phyloP scores from a whole-genome alignment of 30 jellyfish, hydroid and myxozoan species.

The Aurelia aurita region DNA sequence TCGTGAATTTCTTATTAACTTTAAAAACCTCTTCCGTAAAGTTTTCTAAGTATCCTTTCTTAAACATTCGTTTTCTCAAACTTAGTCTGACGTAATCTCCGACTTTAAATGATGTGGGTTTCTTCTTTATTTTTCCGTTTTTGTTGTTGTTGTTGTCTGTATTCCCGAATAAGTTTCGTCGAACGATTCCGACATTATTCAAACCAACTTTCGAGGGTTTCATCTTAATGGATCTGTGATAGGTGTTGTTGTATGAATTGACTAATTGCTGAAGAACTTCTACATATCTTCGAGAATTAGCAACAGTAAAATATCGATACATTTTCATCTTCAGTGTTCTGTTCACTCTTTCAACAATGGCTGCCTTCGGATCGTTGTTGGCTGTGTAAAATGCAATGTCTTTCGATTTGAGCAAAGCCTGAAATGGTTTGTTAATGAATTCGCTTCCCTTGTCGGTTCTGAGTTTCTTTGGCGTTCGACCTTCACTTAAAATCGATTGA shows the following conservation, averaged over 20 bases:
- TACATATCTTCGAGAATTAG: neutral
- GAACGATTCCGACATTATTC: slow-evolving; percentile 7
- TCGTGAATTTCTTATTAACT: slow-evolving; percentile 1
- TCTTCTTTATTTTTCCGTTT: neutral
- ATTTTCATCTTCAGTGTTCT: slow-evolving; percentile 45
- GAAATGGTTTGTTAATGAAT: slow-evolving; percentile 17
- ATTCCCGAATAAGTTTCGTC: slow-evolving; percentile 25
- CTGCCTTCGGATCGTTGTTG: slow-evolving; percentile 31
- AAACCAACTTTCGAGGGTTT: slow-evolving; percentile 39
- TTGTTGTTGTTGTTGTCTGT: neutral
- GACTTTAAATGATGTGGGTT: neutral
- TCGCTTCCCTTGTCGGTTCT: slow-evolving; percentile 55
- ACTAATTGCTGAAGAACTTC: slow-evolving; percentile 31
- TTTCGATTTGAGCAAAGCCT: neutral
- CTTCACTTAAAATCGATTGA: slow-evolving; percentile 2
- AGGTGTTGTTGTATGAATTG: slow-evolving; percentile 22
- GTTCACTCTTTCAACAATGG: slow-evolving; percentile 55
- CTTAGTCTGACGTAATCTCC: slow-evolving; percentile 76
- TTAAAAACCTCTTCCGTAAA: slow-evolving; percentile 60
- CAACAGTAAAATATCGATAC: slow-evolving; percentile 31
- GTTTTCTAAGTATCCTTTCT: slow-evolving; percentile 47
- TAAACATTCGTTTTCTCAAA: slow-evolving; percentile 38
- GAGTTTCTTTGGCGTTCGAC: slow-evolving; percentile 28
- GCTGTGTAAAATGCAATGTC: slow-evolving; percentile 29
- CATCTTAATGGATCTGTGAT: slow-evolving; percentile 50